These are phyloP conservation scores for Drosophila ficusphila DNA, from an alignment of 1,140 invertebrate species.

Conservation along the genomic window DNA sequence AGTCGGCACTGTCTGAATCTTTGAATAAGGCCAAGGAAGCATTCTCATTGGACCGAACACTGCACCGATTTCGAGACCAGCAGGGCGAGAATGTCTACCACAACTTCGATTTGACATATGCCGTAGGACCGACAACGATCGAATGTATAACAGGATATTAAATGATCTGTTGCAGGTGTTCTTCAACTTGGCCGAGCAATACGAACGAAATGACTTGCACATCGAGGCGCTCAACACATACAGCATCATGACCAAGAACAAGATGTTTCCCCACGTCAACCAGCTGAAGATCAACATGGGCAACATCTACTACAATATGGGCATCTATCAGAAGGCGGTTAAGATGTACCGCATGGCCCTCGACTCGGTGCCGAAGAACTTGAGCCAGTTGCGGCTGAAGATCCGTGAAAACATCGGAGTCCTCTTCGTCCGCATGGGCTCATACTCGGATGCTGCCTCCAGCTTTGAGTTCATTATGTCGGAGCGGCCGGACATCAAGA, in stretches of 20 bases:
- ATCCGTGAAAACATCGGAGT: conserved; percentile 99
- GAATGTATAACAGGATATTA: not conserved
- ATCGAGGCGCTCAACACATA: conserved; percentile 98
- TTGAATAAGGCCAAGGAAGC: conserved; percentile 98
- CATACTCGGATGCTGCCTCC: conserved; percentile 97
- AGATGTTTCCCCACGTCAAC: conserved; percentile 94
- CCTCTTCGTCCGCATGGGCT: conserved; percentile 97
- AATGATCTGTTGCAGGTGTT: conserved; percentile 88
- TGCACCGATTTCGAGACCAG: conserved; percentile 96
- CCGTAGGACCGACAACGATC: conserved; percentile 86
- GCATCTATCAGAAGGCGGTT: conserved; percentile 96
- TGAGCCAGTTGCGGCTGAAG: conserved; percentile 96
- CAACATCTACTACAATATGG: conserved; percentile 98
- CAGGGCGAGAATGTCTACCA: conserved; percentile 92
- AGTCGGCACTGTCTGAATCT: conserved; percentile 84
- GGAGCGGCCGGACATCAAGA: conserved; percentile 95
- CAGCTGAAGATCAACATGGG: conserved; percentile 99
- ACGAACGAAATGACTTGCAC: conserved; percentile 96
- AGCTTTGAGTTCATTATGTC: conserved; percentile 99
- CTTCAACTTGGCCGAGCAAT: conserved; percentile 97
- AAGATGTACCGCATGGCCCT: conserved; percentile 99
- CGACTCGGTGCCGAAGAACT: conserved; percentile 96
- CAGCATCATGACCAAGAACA: conserved; percentile 94
- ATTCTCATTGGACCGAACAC: conserved; percentile 93
- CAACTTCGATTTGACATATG: conserved; percentile 97